Evolutionary conservation across 2,888 invertebrate species (phyloP).

Genomic region (Ellobium chinense): DNA sequence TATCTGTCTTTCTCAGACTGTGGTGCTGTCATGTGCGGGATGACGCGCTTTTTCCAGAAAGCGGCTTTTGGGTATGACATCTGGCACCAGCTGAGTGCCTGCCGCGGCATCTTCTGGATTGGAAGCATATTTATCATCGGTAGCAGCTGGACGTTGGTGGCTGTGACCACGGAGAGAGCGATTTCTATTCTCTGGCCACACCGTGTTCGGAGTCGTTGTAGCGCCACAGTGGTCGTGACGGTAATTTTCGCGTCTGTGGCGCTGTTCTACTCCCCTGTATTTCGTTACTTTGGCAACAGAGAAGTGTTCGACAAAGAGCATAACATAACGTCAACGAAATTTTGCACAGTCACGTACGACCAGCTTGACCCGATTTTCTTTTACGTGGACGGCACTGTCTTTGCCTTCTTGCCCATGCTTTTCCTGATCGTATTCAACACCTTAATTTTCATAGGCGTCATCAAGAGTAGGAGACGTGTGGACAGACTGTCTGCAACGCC

Average conservation of each 20-base stretch:
- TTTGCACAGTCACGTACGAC: background rate
- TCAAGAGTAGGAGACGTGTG: background rate
- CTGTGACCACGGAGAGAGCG: background rate
- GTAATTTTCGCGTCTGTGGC: background rate
- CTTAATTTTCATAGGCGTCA: background rate
- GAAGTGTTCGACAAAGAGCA: background rate
- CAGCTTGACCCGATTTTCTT: background rate
- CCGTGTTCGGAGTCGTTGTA: background rate
- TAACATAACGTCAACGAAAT: background rate
- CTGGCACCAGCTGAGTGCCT: background rate
- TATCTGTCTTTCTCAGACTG: background rate
- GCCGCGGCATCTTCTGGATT: background rate
- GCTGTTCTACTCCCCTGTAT: background rate
- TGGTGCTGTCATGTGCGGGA: background rate
- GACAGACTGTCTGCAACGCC: background rate
- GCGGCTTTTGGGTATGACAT: background rate
- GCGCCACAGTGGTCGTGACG: background rate
- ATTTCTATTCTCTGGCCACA: background rate
- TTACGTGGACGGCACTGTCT: background rate
- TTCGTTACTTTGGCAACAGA: background rate
- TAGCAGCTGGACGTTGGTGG: conserved; percentile 1
- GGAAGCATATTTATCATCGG: background rate
- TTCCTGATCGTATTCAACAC: background rate
- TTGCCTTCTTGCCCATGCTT: background rate
- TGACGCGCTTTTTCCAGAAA: background rate